Base-by-base conservation (phyloP, 2,113 vertebrate species). In the Numenius arquata region DNA sequence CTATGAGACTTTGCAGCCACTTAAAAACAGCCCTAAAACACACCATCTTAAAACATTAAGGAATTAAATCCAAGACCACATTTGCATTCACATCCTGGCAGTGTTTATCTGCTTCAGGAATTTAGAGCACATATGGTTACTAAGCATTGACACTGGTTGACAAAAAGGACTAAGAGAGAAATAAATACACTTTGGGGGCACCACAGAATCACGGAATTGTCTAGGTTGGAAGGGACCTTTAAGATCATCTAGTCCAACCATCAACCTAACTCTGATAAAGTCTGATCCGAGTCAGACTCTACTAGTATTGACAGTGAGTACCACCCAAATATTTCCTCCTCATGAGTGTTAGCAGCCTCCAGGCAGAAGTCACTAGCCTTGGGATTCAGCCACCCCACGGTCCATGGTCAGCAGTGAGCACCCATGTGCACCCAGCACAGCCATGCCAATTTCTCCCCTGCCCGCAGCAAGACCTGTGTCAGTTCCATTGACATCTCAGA, bases 331-430 rank as follows among this genome's bases (percentile, higher is more conserved):
- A 53, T 18, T 9, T 53, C 13, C 15, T 15, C 38, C 20, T 41
- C n/a, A 21, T 0, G 1, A 66, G 5, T 2, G 0, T 48, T 38
- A 70, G 15, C 29, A 85, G n/a, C 4, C 25, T 68, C 12, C 1
- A 3, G 56, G 20, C 23, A 85, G 21, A 70, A 6, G 29, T n/a
- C 19, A 9, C 43, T 16, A 21, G 6, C 43, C 48, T 19, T 70
- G 14, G 27, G 23, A 73, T 73, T 73, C 15, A 40, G 53, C 21
- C 23, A 72, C 11, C 12, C 32, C 27, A 48, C 1, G 3, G 12
- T 16, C 38, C 2, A 2, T 0, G 2, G 27, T 56, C 40, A 86
- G 50, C 27, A 58, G 27, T 14, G 15, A 89, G 21, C 1, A 4
- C 3, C 38, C 15, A 18, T 8, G 32, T 4, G 8, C 38, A 66